Conservation (phyloP, 2,888 invertebrate species). For the Achlya flavicornis region DNA sequence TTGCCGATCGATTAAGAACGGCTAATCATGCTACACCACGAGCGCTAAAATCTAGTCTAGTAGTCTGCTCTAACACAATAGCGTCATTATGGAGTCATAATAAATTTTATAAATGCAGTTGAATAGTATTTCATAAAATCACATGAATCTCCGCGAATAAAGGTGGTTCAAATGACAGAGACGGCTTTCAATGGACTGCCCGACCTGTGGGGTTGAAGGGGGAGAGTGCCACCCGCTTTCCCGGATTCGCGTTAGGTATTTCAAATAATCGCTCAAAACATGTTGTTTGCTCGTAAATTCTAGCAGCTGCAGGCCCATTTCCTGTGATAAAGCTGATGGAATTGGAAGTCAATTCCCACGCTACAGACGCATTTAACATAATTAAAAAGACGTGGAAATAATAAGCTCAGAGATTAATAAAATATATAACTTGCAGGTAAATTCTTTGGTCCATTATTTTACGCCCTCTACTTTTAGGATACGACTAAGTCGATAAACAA, state of each 20-base stretch:
- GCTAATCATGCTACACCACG: too few relatives aligned
- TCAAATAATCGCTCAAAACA: slow-evolving; percentile 2
- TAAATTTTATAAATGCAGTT: not conserved
- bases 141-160: not conserved
- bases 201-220: not conserved
- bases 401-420: not conserved
- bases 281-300: not conserved
- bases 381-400: not conserved
- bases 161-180: not conserved
- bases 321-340: not conserved
- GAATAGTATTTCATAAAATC: not conserved
- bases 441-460: too few relatives aligned
- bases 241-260: not conserved
- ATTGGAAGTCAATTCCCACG: not conserved
- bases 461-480: too few relatives aligned
- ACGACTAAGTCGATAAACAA: too few relatives aligned
- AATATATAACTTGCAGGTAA: too few relatives aligned
- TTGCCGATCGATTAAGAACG: too few relatives aligned
- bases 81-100: too few relatives aligned
- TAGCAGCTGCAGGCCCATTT: not conserved
- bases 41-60: too few relatives aligned
- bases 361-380: not conserved
- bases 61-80: too few relatives aligned
- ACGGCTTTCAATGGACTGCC: not conserved
- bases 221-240: not conserved